Conservation (phyloP, 2,797 vertebrate species). For the Hafferia zeledoni region DNA sequence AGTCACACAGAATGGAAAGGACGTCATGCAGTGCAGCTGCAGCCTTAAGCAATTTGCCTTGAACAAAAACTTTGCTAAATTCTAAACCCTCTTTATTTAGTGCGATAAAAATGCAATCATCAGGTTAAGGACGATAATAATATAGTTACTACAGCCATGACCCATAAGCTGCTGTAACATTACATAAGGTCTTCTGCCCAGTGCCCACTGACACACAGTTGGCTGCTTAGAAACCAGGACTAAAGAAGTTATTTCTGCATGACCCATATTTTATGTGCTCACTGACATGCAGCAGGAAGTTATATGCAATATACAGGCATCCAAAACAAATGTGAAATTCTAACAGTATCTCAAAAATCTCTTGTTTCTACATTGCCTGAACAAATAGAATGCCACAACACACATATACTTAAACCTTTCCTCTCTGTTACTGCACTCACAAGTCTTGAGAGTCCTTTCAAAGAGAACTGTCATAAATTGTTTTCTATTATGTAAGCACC, state of each 20-base stretch:
- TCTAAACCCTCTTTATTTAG: not conserved
- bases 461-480: not conserved
- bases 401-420: fast-evolving
- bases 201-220: not conserved
- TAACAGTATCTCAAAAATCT: not conserved
- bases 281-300: not conserved
- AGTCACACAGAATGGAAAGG: fast-evolving
- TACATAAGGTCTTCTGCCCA: not conserved
- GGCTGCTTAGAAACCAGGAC: not conserved
- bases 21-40: fast-evolving
- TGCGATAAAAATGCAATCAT: not conserved
- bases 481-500: not conserved
- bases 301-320: not conserved
- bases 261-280: not conserved
- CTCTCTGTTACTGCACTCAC: not conserved
- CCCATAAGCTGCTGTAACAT: not conserved
- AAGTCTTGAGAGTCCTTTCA: not conserved
- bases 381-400: not conserved
- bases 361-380: not conserved
- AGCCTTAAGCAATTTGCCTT: not conserved
- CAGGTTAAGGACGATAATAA: not conserved
- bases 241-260: not conserved
- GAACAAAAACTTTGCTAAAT: not conserved
- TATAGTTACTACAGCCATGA: not conserved
- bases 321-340: not conserved